phyloP scores from a whole-genome alignment of 2,888 invertebrate species.

The Polietes domitor region DNA sequence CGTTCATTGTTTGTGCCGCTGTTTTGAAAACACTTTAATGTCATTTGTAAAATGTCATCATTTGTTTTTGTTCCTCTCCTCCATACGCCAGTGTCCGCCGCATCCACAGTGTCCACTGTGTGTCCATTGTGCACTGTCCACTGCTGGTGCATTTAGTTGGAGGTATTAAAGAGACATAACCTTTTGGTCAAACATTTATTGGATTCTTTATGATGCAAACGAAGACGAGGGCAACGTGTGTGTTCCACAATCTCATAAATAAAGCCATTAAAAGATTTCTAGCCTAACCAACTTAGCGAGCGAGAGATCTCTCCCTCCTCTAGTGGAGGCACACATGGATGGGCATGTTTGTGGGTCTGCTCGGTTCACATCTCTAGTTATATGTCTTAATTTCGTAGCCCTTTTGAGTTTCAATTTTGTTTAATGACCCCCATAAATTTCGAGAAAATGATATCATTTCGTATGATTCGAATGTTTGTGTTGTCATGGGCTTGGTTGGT shows the following conservation, averaged over 20 bases:
- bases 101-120: not conserved
- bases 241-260: constrained; percentile 54
- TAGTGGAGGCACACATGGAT: constrained; percentile 39
- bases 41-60: constrained; percentile 60
- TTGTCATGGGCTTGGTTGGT: constrained; percentile 46
- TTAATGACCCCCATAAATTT: constrained; percentile 64
- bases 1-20: constrained; percentile 36
- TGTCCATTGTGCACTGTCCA: not conserved
- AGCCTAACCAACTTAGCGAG: constrained; percentile 36
- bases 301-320: too few relatives aligned
- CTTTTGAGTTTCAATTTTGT: constrained; percentile 47
- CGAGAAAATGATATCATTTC: constrained; percentile 57
- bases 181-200: constrained; percentile 52
- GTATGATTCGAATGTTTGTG: constrained; percentile 30
- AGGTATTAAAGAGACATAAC: constrained; percentile 43
- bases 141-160: not conserved
- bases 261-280: constrained; percentile 59
- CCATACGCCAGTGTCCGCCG: not conserved
- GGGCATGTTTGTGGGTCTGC: not conserved
- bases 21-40: constrained; percentile 36
- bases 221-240: constrained; percentile 44
- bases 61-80: constrained; percentile 39
- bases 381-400: constrained; percentile 43
- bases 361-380: not conserved
- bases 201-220: constrained; percentile 51